Percentiles rank a stretch among this genome's conserved stretches.
phyloP scores from a whole-genome alignment of 2,888 invertebrate species.

The Gasteruption jaculator region DNA sequence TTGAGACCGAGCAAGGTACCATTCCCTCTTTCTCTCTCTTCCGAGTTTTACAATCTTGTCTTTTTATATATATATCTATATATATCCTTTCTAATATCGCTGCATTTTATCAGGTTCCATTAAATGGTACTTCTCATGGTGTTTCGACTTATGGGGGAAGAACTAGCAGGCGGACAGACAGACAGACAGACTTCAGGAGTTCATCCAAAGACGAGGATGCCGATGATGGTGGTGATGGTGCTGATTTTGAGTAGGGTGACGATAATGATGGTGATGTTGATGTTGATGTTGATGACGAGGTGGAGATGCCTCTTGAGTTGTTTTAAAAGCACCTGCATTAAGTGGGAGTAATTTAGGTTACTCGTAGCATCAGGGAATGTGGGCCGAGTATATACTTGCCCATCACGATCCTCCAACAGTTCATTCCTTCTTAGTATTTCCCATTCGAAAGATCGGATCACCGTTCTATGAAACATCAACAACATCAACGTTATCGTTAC shows the following conservation, averaged over 20 bases:
- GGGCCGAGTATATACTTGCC: constrained; percentile 50
- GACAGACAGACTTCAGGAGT: background rate
- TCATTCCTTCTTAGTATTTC: constrained; percentile 43
- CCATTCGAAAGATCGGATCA: constrained; percentile 31
- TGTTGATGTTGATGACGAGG: constrained; percentile 16
- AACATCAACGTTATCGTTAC: no score
- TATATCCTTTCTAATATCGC: no score
- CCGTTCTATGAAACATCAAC: no score
- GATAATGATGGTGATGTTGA: constrained; percentile 8
- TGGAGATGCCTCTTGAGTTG: constrained; percentile 16
- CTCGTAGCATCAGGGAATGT: constrained; percentile 49
- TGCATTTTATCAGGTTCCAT: no score
- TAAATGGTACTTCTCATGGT: no score
- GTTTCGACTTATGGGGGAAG: no score
- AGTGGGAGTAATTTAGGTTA: constrained; percentile 52
- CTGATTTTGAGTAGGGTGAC: constrained; percentile 4
- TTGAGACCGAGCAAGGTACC: no score
- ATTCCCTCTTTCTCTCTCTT: no score
- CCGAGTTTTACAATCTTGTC: no score
- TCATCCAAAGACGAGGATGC: background rate
- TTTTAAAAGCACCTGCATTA: constrained; percentile 12
- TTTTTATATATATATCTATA: no score
- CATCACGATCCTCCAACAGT: constrained; percentile 43
- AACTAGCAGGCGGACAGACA: constrained; percentile 9
- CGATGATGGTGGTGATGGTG: background rate